phyloP scores from a whole-genome alignment of 2,797 vertebrate species.

The Pseudochirops cupreus region DNA sequence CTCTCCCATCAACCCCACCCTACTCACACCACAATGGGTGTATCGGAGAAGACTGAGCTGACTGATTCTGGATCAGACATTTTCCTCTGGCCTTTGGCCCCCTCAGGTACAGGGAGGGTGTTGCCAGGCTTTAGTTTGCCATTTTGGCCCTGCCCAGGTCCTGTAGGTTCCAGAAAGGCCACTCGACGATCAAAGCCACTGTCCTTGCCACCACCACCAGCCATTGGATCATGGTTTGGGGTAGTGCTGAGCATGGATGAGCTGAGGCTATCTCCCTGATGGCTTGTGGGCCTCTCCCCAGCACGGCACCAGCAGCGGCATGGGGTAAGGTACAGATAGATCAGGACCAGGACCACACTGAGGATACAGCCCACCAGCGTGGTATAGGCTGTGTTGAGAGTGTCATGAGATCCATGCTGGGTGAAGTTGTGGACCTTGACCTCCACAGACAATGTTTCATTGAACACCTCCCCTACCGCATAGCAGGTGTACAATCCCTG shows the following conservation, averaged over 20 bases:
- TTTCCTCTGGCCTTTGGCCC: constrained; percentile 90
- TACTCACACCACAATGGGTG: constrained; percentile 95
- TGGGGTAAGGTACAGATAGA: constrained; percentile 98
- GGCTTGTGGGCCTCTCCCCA: constrained; percentile 87
- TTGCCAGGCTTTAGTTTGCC: constrained; percentile 93
- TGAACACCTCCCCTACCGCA: constrained; percentile 90
- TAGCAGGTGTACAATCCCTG: constrained; percentile 94
- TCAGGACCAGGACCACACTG: constrained; percentile 96
- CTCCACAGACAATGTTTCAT: constrained; percentile 95
- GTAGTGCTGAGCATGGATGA: constrained; percentile 97
- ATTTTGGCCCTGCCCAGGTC: constrained; percentile 92
- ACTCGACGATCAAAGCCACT: constrained; percentile 88
- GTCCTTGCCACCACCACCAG: constrained; percentile 84
- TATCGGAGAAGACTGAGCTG: constrained; percentile 98
- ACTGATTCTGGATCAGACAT: constrained; percentile 97
- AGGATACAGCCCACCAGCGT: constrained; percentile 97
- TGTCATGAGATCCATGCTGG: constrained; percentile 88
- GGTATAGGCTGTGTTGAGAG: constrained; percentile 97
- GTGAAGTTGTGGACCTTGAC: constrained; percentile 96
- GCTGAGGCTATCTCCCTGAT: constrained; percentile 94
- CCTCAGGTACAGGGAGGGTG: constrained; percentile 81
- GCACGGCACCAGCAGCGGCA: constrained; percentile 96
- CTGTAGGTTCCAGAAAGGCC: constrained; percentile 92
- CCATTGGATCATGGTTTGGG: constrained; percentile 89
- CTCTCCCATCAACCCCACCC: constrained; percentile 65